phyloP scores from a whole-genome alignment of 1,140 invertebrate genomes.

The Fopius arisanus region DNA sequence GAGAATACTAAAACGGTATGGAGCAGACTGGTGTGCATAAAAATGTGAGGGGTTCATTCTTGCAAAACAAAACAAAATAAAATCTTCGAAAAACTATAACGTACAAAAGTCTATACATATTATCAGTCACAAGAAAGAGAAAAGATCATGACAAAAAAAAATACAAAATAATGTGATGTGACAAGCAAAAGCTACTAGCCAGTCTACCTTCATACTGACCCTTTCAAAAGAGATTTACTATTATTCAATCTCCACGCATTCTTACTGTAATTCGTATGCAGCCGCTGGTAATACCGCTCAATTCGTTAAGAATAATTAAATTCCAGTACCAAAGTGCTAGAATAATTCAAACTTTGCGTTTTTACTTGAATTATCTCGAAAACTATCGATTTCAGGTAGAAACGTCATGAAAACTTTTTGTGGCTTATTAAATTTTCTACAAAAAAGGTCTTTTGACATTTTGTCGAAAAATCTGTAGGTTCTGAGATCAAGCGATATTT shows the following conservation, averaged over 20 bases:
- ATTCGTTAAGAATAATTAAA: too few relatives aligned
- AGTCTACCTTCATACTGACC: neutral
- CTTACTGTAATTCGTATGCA: neutral
- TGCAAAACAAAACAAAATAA: constrained; percentile 7
- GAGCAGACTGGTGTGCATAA: neutral
- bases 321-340: too few relatives aligned
- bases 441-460: too few relatives aligned
- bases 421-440: too few relatives aligned
- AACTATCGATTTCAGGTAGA: too few relatives aligned
- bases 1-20: neutral
- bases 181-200: neutral
- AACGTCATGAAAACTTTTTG: too few relatives aligned
- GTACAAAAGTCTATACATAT: neutral
- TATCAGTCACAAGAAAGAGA: neutral
- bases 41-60: neutral
- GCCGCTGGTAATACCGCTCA: too few relatives aligned
- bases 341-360: too few relatives aligned
- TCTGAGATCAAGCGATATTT: too few relatives aligned
- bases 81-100: neutral
- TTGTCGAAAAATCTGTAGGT: too few relatives aligned
- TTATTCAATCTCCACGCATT: neutral
- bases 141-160: neutral
- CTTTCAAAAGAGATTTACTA: neutral
- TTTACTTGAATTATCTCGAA: too few relatives aligned
- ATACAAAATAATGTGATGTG: neutral